Percentiles rank a stretch among this genome's conserved stretches.
Conservation (phyloP, 2,888 invertebrate species). For the Lasius fuliginosus region DNA sequence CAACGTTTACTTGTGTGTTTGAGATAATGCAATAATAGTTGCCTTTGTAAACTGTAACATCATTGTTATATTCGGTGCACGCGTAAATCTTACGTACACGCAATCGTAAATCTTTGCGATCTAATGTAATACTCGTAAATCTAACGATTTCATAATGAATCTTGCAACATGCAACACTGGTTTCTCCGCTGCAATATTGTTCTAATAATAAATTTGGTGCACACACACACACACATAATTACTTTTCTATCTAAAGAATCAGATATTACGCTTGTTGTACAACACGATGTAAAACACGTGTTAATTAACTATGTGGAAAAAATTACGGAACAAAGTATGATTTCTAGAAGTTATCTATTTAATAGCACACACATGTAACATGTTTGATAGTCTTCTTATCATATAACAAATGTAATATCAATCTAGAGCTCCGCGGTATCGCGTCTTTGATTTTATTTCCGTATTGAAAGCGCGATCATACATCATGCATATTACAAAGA, state of each 20-base stretch:
- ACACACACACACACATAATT: neutral
- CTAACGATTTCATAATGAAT: slow-evolving; percentile 21
- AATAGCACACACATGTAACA: neutral
- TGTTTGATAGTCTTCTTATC: slow-evolving; percentile 16
- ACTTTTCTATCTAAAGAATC: neutral
- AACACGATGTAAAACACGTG: neutral
- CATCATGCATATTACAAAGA: neutral
- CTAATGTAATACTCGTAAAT: slow-evolving; percentile 43
- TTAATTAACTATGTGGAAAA: neutral
- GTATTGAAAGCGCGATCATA: slow-evolving; percentile 5
- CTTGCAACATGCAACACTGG: neutral
- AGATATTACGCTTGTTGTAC: neutral
- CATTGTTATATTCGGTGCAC: slow-evolving; percentile 40
- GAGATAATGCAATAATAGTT: slow-evolving; percentile 72
- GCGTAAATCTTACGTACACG: slow-evolving; percentile 14
- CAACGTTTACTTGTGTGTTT: slow-evolving; percentile 56
- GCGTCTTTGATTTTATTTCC: slow-evolving; percentile 1
- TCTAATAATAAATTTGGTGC: neutral
- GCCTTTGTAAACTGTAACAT: slow-evolving; percentile 56
- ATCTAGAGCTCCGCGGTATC: neutral
- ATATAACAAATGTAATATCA: neutral
- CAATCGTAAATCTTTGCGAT: slow-evolving; percentile 18
- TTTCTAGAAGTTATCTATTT: neutral
- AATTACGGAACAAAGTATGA: neutral
- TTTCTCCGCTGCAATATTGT: neutral